These are phyloP conservation scores for Ophioninae sp. DNA, from an alignment of 2,888 invertebrate species.

Conservation along the genomic window DNA sequence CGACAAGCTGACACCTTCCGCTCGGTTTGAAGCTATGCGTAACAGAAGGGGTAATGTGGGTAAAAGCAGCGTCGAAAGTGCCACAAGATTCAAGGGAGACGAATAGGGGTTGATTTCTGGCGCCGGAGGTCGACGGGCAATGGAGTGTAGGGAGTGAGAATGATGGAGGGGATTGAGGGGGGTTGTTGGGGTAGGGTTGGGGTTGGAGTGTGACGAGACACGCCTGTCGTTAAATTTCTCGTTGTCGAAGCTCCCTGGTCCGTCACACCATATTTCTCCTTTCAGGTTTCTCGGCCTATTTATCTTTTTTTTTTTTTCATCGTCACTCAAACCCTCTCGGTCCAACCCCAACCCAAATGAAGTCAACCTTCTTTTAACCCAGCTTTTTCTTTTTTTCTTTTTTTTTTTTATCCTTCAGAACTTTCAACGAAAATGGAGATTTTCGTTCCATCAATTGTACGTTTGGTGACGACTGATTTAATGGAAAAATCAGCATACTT, in stretches of 20 bases:
- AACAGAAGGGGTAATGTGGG: conserved; percentile 48
- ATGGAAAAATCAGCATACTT: no score
- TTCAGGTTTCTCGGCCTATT: background rate
- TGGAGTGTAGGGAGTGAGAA: conserved; percentile 22
- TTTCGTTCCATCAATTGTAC: background rate
- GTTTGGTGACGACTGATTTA: conserved; percentile 3
- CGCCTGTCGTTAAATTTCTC: conserved; percentile 60
- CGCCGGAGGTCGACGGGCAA: conserved; percentile 31
- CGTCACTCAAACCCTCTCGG: conserved; percentile 24
- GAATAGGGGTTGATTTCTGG: conserved; percentile 52
- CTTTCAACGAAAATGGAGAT: conserved; percentile 13
- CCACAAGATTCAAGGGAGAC: conserved; percentile 9
- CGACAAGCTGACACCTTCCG: conserved; percentile 66
- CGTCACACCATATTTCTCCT: conserved; percentile 43
- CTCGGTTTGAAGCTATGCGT: conserved; percentile 66
- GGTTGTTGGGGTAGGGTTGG: no score
- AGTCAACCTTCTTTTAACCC: conserved; percentile 24
- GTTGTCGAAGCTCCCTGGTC: conserved; percentile 47
- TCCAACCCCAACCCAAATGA: conserved; percentile 14
- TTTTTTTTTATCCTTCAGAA: conserved; percentile 6
- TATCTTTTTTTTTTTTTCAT: conserved; percentile 3
- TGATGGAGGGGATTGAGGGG: no score
- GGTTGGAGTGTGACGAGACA: conserved; percentile 38
- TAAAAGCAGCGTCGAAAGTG: conserved; percentile 61
- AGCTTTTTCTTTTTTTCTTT: background rate